Percentiles rank a stretch among this genome's conserved stretches.
phyloP scores from a whole-genome alignment of 2,888 invertebrate species.

The Drosophila pseudotakahashii region DNA sequence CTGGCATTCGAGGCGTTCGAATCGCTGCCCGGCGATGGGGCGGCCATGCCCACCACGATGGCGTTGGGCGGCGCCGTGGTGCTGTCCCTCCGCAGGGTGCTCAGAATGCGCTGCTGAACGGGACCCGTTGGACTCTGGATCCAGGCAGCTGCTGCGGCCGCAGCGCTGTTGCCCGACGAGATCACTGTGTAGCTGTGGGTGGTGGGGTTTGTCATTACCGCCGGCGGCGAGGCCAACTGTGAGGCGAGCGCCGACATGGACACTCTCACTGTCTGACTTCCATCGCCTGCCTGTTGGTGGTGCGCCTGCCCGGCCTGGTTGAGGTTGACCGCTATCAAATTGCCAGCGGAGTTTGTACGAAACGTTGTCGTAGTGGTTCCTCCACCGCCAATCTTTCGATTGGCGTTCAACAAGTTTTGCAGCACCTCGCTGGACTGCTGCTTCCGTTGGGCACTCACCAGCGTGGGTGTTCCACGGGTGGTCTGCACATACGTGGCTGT shows the following conservation, averaged over 20 bases:
- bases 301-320: constrained; percentile 56
- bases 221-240: constrained; percentile 84
- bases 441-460: constrained; percentile 73
- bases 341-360: constrained; percentile 82
- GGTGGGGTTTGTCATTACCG: constrained; percentile 83
- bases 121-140: constrained; percentile 44
- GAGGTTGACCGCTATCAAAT: constrained; percentile 79
- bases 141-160: constrained; percentile 39
- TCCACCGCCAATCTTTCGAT: constrained; percentile 81
- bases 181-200: constrained; percentile 67
- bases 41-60: constrained; percentile 85
- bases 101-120: constrained; percentile 80
- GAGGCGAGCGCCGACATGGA: constrained; percentile 85
- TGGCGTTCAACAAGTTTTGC: constrained; percentile 82
- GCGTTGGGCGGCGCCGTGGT: constrained; percentile 81
- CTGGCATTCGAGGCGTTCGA: constrained; percentile 85
- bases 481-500: constrained; percentile 77
- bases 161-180: constrained; percentile 43
- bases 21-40: constrained; percentile 83
- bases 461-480: constrained; percentile 63
- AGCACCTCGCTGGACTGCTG: constrained; percentile 81
- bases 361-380: constrained; percentile 70
- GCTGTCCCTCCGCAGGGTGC: constrained; percentile 84
- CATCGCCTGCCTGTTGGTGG: constrained; percentile 53
- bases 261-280: constrained; percentile 83